Conservation (phyloP, 1,140 invertebrate species). For the Drosophila saltans region DNA sequence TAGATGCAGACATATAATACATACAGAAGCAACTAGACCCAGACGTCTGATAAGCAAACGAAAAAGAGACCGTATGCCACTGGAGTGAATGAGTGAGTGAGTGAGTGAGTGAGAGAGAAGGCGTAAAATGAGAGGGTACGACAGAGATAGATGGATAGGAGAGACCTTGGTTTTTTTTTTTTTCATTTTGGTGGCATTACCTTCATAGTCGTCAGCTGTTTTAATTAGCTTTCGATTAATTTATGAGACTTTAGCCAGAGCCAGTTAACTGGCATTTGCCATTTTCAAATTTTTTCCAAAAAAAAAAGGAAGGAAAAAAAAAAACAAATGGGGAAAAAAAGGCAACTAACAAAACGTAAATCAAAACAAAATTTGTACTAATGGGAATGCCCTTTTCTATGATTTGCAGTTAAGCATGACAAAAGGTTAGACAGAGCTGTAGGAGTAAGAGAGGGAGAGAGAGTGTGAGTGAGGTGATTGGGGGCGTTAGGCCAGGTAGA, state of each 20-base stretch:
- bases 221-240: conserved; percentile 76
- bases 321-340: conserved; percentile 11
- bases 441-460: not conserved
- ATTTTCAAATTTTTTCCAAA: not conserved
- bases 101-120: conserved; percentile 1
- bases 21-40: conserved; percentile 18
- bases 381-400: conserved; percentile 22
- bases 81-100: not conserved
- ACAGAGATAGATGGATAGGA: conserved; percentile 40
- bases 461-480: conserved; percentile 11
- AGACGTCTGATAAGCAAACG: conserved; percentile 47
- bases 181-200: conserved; percentile 6
- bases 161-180: conserved; percentile 53
- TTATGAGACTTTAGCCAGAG: conserved; percentile 29
- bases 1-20: conserved; percentile 37
- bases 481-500: conserved; percentile 45
- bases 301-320: conserved; percentile 9
- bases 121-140: not conserved
- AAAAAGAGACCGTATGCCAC: not conserved
- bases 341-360: too few species aligned
- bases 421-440: conserved; percentile 9
- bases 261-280: conserved; percentile 10
- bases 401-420: not conserved
- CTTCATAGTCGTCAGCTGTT: conserved; percentile 59
- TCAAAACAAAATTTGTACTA: not conserved